Base-by-base conservation (phyloP, 1,140 invertebrate genomes). In the Matsumurasca onukii region DNA sequence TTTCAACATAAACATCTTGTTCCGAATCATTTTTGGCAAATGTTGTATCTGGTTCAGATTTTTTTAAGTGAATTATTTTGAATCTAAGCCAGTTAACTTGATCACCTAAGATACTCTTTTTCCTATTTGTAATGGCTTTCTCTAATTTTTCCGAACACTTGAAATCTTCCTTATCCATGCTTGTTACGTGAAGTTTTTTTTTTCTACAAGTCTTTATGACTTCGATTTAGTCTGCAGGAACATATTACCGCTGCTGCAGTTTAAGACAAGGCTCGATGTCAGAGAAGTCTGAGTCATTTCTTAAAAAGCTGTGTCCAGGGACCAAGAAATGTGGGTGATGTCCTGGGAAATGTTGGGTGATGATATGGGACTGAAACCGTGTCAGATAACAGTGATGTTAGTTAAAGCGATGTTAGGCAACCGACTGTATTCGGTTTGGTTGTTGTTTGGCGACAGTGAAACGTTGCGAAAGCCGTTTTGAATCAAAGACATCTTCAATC, bases 211-310 rank as follows among this genome's bases (percentile, higher is more conserved):
- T 34, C 67, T 70, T 73, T 69, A 77, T 77, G 51, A 76, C 64
- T 51, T 75, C 65, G 12, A 75, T 74, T 63, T 77, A 78, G 20
- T 78, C 75, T 24, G 73, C 69, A 22, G 70, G 66, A 13, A 72
- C 68, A 66, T 78, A 79, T 25, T 77, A 39, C 30, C 75, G 31
- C 62, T 76, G 65, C 34, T 77, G 70, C 25, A 70, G 17, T 74
- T 79, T 79, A 13, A 79, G 69, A 12, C 34, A 48, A 34, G 51
- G 69, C 69, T 78, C 77, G 59, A 79, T 74, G 68, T 77, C 74
- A 17, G 66, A 51, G 67, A 78, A 78, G 62, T 78, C 75, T 22
- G 70, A 72, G 68, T 80, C 77, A 72, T 79, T 79, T 2, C 75
- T 73, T 25, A 80, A 66, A 66, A 77, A 79, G 31, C 67, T 75